A percentile compares a stretch with the other conserved stretches of the same genome.
phyloP scores from a whole-genome alignment of 2,113 vertebrate genomes.

The Vimba vimba region DNA sequence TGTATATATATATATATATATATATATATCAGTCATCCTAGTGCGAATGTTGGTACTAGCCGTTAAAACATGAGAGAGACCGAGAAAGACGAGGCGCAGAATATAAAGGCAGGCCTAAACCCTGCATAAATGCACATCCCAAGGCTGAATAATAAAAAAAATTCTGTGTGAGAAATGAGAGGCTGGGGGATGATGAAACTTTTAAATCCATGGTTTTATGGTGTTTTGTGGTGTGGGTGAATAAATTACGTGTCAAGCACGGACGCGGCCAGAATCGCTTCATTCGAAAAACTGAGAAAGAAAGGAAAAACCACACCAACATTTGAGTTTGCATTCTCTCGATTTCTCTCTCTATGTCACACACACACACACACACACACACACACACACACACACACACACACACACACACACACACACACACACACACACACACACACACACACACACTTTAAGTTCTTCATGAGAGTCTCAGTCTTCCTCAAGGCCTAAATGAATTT shows the following conservation, averaged over 20 bases:
- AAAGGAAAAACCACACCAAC: slow-evolving; percentile 4
- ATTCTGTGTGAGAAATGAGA: slow-evolving; percentile 36
- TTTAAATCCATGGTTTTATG: slow-evolving; percentile 50
- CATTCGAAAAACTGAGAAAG: slow-evolving; percentile 42
- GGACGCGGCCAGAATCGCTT: slow-evolving; percentile 39
- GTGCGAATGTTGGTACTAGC: neutral
- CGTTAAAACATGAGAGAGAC: neutral
- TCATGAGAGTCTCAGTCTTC: neutral
- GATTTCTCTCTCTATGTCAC: too few relatives aligned
- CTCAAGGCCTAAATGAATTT: neutral
- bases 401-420: too few relatives aligned
- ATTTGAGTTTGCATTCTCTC: neutral
- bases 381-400: neutral
- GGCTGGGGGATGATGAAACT: slow-evolving; percentile 49
- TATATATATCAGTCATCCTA: too few relatives aligned
- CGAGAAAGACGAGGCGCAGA: neutral
- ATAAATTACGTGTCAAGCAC: slow-evolving; percentile 54
- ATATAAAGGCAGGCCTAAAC: slow-evolving; percentile 44
- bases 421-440: too few relatives aligned
- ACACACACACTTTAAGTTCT: neutral
- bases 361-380: too few relatives aligned
- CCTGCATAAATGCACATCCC: slow-evolving; percentile 42
- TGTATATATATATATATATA: too few relatives aligned
- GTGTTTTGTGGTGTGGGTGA: slow-evolving; percentile 34
- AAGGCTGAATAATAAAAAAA: slow-evolving; percentile 48